These are phyloP conservation scores for Hetaerina titia DNA, from an alignment of 2,888 invertebrate species.

Conservation along the genomic window DNA sequence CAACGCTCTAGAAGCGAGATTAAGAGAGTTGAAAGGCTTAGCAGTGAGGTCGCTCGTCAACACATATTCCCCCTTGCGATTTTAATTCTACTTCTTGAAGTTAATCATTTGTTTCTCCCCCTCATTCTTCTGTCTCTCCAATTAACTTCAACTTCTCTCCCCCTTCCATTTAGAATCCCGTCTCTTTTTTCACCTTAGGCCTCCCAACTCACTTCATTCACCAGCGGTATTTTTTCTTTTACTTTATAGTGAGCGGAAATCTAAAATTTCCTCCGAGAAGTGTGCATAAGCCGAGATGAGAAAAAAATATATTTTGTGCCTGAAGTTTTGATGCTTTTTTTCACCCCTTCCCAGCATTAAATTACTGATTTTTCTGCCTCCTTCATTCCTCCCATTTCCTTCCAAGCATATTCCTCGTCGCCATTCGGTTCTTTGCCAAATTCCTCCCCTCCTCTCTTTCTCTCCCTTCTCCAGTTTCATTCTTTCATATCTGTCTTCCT, in stretches of 20 bases:
- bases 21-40: no score
- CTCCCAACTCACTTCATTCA: neutral
- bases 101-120: neutral
- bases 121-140: neutral
- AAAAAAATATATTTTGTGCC: neutral
- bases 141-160: neutral
- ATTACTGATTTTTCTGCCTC: neutral
- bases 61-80: no score
- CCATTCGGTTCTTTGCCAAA: neutral
- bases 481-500: neutral
- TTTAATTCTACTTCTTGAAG: neutral
- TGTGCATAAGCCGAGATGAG: slow-evolving; percentile 6
- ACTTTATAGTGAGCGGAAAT: neutral
- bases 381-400: neutral
- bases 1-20: no score
- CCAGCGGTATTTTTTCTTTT: neutral
- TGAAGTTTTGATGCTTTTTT: neutral
- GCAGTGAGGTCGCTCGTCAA: no score
- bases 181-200: neutral
- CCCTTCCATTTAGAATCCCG: neutral
- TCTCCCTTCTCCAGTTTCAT: neutral
- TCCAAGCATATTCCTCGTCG: slow-evolving; percentile 14
- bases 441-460: neutral
- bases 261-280: neutral
- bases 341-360: neutral